phyloP scores from a whole-genome alignment of 2,113 vertebrate genomes.

The Passer montanus region DNA sequence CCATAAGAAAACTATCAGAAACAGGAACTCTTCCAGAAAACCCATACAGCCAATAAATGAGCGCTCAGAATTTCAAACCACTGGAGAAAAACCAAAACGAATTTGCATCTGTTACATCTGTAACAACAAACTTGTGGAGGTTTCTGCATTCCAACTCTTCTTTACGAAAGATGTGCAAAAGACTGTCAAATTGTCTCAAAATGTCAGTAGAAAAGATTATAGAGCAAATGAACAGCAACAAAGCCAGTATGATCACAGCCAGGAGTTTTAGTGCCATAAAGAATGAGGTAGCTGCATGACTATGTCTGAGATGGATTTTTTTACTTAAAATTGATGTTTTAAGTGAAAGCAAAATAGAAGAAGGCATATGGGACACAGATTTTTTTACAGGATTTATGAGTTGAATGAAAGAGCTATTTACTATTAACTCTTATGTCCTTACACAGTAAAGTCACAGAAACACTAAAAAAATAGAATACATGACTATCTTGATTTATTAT shows the following conservation, averaged over 20 bases:
- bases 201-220: background rate
- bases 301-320: background rate
- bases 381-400: background rate
- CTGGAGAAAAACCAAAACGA: background rate
- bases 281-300: background rate
- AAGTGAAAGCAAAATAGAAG: background rate
- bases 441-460: background rate
- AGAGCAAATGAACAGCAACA: background rate
- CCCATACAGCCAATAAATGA: background rate
- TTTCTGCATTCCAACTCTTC: background rate
- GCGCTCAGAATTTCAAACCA: background rate
- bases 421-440: background rate
- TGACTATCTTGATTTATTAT: background rate
- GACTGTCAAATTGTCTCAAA: background rate
- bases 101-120: background rate
- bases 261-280: background rate
- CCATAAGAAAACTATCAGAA: background rate
- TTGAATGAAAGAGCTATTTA: background rate
- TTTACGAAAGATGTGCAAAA: background rate
- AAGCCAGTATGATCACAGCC: background rate
- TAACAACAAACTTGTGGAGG: background rate
- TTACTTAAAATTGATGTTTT: background rate
- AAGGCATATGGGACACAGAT: accelerated
- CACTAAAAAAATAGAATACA: background rate
- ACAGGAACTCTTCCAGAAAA: background rate